Evolutionary conservation across 2,113 vertebrate genomes (phyloP).

Genomic region (Festucalex cinctus): DNA sequence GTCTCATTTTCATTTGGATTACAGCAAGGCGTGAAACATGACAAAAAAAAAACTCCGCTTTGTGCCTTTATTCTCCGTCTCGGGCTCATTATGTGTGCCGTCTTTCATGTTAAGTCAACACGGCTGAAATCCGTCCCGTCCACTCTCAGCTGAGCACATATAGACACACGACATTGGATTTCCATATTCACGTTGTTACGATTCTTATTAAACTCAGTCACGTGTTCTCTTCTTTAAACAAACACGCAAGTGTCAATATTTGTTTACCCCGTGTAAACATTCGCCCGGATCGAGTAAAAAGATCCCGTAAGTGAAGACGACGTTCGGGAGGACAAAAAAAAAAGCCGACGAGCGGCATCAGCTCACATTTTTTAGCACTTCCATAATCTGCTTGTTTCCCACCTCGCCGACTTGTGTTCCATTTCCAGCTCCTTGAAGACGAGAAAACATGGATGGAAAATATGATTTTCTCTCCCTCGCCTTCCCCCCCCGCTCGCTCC

Average conservation of each 20-base stretch:
- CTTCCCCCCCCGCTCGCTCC: conserved; percentile 39
- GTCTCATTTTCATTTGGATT: conserved; percentile 2
- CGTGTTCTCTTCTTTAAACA: not conserved
- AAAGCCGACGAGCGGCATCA: not conserved
- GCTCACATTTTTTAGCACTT: not conserved
- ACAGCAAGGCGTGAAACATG: not conserved
- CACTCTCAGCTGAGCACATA: not conserved
- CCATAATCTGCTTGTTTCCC: not conserved
- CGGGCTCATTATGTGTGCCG: not conserved
- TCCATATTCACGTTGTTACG: not conserved
- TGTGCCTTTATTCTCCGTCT: not conserved
- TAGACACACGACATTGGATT: not conserved
- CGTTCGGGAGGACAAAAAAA: not conserved
- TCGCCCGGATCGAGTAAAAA: not conserved
- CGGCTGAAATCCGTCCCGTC: not conserved
- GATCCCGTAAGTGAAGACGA: not conserved
- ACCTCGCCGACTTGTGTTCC: conserved; percentile 60
- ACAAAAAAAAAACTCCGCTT: not conserved
- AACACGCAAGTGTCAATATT: not conserved
- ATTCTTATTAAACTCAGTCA: not conserved
- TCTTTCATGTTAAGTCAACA: not conserved
- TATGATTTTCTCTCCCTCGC: conserved; percentile 56
- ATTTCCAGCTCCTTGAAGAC: conserved; percentile 45
- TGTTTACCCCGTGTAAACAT: conserved; percentile 5
- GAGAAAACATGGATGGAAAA: conserved; percentile 46